Conservation (phyloP, 2,888 invertebrate species). For the Erebia palarica region DNA sequence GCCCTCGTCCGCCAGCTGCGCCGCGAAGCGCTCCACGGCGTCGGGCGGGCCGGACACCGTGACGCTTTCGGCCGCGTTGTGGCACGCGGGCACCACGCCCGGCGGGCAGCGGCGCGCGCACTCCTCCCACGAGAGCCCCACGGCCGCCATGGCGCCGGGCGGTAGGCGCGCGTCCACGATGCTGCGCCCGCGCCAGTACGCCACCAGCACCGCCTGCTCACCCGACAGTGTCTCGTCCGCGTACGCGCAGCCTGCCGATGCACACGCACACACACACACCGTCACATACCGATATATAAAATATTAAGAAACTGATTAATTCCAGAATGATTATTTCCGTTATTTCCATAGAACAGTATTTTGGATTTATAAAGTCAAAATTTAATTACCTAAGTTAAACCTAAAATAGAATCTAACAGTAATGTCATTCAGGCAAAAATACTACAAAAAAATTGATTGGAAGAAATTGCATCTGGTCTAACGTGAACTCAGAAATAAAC, state of each 20-base stretch:
- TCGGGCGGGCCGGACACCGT: conserved; percentile 93
- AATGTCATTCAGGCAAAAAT: too few species aligned
- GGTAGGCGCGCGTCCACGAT: conserved; percentile 89
- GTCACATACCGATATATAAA: not conserved
- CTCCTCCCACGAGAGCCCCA: conserved; percentile 95
- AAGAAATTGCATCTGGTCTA: too few species aligned
- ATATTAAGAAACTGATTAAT: too few species aligned
- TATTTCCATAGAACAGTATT: too few species aligned
- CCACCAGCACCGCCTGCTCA: conserved; percentile 96
- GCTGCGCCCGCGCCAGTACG: conserved; percentile 95
- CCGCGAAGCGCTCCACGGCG: conserved; percentile 86
- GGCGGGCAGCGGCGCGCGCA: conserved; percentile 87
- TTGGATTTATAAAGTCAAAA: too few species aligned
- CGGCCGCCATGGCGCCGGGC: conserved; percentile 94
- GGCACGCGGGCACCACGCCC: conserved; percentile 94
- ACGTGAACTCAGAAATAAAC: too few species aligned
- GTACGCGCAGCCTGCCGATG: conserved; percentile 97
- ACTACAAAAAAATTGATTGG: too few species aligned
- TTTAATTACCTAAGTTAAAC: too few species aligned
- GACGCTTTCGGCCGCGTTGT: conserved; percentile 96
- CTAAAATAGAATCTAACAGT: too few species aligned
- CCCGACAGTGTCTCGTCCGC: conserved; percentile 97
- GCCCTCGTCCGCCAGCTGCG: conserved; percentile 86
- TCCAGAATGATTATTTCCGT: too few species aligned
- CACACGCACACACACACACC: conserved; percentile 14